Evolutionary conservation across 2,888 invertebrate species (phyloP).

Genomic region (Brachyptera putata): DNA sequence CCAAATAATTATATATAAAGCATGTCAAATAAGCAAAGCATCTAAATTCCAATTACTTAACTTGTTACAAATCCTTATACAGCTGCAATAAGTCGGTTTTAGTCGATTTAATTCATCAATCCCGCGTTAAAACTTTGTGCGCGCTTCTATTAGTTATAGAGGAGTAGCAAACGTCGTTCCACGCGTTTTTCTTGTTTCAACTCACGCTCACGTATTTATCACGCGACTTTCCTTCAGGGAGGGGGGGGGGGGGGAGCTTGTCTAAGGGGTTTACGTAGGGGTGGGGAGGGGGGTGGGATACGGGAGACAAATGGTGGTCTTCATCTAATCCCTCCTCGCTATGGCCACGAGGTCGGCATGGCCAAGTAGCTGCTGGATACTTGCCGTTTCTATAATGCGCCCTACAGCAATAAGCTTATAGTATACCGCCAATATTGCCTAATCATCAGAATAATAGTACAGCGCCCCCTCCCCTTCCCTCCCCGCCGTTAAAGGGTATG

Average conservation of each 20-base stretch:
- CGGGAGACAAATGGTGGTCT: conserved; percentile 19
- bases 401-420: too few species aligned
- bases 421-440: conserved; percentile 23
- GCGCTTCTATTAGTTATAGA: too few species aligned
- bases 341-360: conserved; percentile 7
- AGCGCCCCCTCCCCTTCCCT: too few species aligned
- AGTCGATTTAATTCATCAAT: not conserved
- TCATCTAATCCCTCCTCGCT: conserved; percentile 16
- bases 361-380: not conserved
- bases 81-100: too few species aligned
- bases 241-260: not conserved
- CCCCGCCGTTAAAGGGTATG: too few species aligned
- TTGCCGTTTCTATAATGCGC: too few species aligned
- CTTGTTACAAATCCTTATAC: too few species aligned
- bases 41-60: too few species aligned
- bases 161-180: not conserved
- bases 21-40: too few species aligned
- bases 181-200: too few species aligned
- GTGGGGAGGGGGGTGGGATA: too few species aligned
- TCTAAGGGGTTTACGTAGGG: not conserved
- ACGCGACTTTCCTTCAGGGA: conserved; percentile 1
- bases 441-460: not conserved
- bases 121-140: not conserved
- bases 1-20: too few species aligned
- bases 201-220: conserved; percentile 13